Conservation (phyloP, 2,113 vertebrate genomes). For the Phaethornis superciliosus region DNA sequence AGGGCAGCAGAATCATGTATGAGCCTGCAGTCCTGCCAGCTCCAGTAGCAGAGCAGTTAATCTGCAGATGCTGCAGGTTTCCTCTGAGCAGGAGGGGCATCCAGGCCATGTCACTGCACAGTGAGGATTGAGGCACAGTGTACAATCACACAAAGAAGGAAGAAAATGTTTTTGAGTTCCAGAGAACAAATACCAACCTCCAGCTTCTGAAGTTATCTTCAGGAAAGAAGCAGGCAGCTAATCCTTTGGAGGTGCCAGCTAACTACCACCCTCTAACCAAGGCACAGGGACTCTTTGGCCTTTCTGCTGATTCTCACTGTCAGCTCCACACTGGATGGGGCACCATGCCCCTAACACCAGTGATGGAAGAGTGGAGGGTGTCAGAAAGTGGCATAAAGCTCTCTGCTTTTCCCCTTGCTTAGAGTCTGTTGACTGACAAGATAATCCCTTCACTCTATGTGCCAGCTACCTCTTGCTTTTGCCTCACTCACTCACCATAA, state of each 20-base stretch:
- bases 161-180: not conserved
- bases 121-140: not conserved
- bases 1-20: not conserved
- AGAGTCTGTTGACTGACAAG: not conserved
- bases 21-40: not conserved
- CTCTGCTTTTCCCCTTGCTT: not conserved
- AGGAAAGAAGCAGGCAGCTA: not conserved
- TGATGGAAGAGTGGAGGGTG: not conserved
- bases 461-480: conserved; percentile 18
- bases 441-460: not conserved
- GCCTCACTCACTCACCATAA: not conserved
- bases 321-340: not conserved
- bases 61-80: not conserved
- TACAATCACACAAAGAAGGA: not conserved
- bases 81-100: not conserved
- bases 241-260: not conserved
- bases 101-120: not conserved
- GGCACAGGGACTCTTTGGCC: not conserved
- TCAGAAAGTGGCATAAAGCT: not conserved
- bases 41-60: not conserved
- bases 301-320: not conserved
- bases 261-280: not conserved
- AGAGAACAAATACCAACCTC: not conserved
- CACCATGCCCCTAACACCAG: not conserved
- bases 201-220: not conserved